Conservation (phyloP, 2,113 vertebrate genomes). For the Hassar affinis region DNA sequence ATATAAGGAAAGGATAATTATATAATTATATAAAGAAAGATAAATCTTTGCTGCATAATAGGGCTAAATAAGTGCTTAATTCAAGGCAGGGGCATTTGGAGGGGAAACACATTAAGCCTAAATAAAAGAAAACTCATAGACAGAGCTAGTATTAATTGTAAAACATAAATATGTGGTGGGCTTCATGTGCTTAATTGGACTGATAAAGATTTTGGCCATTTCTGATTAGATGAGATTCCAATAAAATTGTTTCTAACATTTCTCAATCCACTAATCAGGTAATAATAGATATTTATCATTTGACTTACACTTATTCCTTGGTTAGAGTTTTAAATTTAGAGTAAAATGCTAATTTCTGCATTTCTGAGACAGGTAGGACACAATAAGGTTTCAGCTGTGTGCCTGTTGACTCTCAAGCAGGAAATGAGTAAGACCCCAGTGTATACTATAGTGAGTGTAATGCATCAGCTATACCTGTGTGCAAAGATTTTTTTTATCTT, state of each 20-base stretch:
- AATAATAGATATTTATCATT: neutral
- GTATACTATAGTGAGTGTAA: neutral
- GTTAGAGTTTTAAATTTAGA: neutral
- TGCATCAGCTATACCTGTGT: neutral
- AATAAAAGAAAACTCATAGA: neutral
- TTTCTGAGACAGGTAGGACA: neutral
- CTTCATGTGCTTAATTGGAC: neutral
- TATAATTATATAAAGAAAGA: neutral
- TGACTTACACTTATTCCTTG: neutral
- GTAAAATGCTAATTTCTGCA: neutral
- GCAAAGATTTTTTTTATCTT: neutral
- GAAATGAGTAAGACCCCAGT: neutral
- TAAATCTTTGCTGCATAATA: neutral
- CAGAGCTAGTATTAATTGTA: neutral
- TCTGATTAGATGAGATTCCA: neutral
- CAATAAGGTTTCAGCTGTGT: neutral
- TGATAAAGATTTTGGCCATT: neutral
- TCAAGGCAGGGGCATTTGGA: neutral
- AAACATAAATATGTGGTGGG: neutral
- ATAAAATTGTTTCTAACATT: neutral
- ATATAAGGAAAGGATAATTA: neutral
- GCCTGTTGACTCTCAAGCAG: neutral
- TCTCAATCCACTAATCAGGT: neutral
- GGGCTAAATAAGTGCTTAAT: neutral
- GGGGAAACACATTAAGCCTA: neutral